Evolutionary conservation across 1,140 invertebrate genomes (phyloP).

Genomic region (Steinernema feltiae): DNA sequence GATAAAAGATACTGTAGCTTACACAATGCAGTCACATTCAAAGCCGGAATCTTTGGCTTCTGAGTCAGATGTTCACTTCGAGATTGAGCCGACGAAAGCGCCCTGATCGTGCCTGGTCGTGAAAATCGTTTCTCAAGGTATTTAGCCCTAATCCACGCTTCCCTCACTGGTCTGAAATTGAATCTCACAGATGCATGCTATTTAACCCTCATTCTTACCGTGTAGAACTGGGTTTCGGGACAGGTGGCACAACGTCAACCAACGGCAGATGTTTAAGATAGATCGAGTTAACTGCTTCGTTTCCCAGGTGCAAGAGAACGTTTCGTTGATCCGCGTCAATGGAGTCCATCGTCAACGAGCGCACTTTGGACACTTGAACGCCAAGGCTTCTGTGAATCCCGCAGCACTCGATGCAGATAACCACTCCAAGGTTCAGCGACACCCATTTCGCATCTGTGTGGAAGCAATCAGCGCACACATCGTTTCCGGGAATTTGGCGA

Average conservation of each 20-base stretch:
- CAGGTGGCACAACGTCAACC: constrained; percentile 14
- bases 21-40: neutral
- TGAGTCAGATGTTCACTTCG: neutral
- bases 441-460: constrained; percentile 50
- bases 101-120: neutral
- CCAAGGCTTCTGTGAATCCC: constrained; percentile 62
- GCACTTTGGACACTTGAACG: constrained; percentile 90
- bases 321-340: constrained; percentile 91
- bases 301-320: constrained; percentile 88
- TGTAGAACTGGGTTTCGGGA: constrained; percentile 21
- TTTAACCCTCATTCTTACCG: constrained; percentile 17
- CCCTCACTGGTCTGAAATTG: constrained; percentile 56
- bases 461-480: constrained; percentile 51
- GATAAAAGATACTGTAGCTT: neutral
- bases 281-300: constrained; percentile 72
- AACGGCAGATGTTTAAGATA: neutral
- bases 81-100: neutral
- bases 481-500: constrained; percentile 28
- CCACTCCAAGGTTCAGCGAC: constrained; percentile 54
- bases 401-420: constrained; percentile 55
- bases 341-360: constrained; percentile 86
- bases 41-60: neutral
- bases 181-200: constrained; percentile 8
- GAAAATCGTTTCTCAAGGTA: constrained; percentile 65
- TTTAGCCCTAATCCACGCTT: constrained; percentile 65